Evolutionary conservation across 2,888 invertebrate species (phyloP), one percentile per base, ranked within the genome.

Genomic region (Anoplius nigerrimus): DNA sequence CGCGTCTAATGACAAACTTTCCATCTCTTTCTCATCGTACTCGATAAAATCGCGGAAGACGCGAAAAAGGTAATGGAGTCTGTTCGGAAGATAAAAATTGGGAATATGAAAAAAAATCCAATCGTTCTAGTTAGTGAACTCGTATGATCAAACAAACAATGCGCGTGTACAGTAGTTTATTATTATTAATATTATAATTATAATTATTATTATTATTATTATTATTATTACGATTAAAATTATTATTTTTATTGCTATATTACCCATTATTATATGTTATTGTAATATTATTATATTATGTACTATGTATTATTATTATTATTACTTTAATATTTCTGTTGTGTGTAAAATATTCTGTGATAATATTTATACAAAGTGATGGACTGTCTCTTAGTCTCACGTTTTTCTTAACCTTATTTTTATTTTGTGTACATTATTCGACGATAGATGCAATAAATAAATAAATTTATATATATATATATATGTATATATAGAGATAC

Each of bases 331-430:
- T 64, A 74, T 24, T 24, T 24, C 24, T 24, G 6, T 34, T 86
- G 86, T 84, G 86, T 87, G 86, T 87, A 87, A 86, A 86, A 87
- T 87, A 87, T 13, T 34, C 34, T 87, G 87, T 87, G 87, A 87
- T 87, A 87, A 87, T 87, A 87, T 87, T 87, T 87, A 87, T 87
- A 86, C 34, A 11, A 34, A 34, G 11, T 1, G 34, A 8, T 11
- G 34, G 11, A 11, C 34, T 11, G 34, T 34, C 34, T 34, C 6
- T 34, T 13, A 24, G 24, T 24, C 24, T 24, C 24, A 24, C 24
- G 3, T 24, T 24, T 24, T 24, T 24, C 6, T 24, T 24, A 24
- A 24, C 24, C 6, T 24, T 24, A 24, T 24, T 24, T 6, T 24
- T 24, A 24, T 24, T n/a, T 83, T 79, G 76, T 75, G 76, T 24